phyloP scores from a whole-genome alignment of 2,113 vertebrate genomes.

The Campylomormyrus numenius region DNA sequence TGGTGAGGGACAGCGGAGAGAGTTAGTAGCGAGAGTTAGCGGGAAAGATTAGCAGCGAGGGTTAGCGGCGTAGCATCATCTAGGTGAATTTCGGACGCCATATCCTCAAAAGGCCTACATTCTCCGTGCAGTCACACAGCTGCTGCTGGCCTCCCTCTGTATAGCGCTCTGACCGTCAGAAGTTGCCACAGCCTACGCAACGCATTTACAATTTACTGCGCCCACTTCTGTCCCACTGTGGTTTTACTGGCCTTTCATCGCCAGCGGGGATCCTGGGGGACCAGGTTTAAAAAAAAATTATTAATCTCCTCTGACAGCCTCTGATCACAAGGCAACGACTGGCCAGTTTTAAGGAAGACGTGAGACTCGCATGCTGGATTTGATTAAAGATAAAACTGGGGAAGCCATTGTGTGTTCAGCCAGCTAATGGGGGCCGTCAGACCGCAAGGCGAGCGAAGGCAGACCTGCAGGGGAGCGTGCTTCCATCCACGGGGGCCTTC shows the following conservation, averaged over 20 bases:
- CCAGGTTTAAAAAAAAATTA: background rate
- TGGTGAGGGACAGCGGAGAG: no score
- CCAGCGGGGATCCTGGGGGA: background rate
- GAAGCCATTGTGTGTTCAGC: background rate
- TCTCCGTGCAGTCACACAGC: background rate
- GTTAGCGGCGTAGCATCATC: slow-evolving; percentile 12
- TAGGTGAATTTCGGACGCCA: background rate
- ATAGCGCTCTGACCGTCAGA: background rate
- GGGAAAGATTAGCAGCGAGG: background rate
- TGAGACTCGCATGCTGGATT: background rate
- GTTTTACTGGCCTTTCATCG: background rate
- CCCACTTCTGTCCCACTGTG: background rate
- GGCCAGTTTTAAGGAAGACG: background rate
- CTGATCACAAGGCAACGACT: background rate
- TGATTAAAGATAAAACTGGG: slow-evolving; percentile 7
- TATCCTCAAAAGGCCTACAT: slow-evolving; percentile 2
- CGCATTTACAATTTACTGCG: background rate
- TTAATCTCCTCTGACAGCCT: slow-evolving; percentile 1
- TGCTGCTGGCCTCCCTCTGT: background rate
- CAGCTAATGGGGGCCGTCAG: background rate
- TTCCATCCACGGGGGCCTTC: slow-evolving; percentile 2
- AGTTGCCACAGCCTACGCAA: background rate
- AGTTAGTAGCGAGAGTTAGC: background rate
- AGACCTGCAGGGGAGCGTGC: background rate
- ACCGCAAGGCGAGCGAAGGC: background rate